Conservation (phyloP, 2,888 invertebrate species). For the Slavum lentiscoides region DNA sequence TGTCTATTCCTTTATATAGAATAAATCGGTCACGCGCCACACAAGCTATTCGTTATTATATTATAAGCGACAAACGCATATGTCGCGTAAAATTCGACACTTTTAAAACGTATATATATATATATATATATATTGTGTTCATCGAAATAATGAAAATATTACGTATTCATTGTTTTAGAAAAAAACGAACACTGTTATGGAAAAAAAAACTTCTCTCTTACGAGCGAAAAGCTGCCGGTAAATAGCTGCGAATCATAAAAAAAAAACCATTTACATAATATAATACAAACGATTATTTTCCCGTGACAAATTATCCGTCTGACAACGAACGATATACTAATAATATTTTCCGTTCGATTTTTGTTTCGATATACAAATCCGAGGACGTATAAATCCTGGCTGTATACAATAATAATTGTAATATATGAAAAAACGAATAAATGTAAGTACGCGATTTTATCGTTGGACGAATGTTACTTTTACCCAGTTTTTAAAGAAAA, state of each 20-base stretch:
- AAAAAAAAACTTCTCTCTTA: neutral
- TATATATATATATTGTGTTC: neutral
- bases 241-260: neutral
- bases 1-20: neutral
- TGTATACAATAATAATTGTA: no score
- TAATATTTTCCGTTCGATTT: no score
- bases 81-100: neutral
- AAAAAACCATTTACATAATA: neutral
- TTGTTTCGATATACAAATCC: no score
- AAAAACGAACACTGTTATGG: neutral
- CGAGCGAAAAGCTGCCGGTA: neutral
- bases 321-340: no score
- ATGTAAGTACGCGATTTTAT: neutral
- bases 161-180: neutral
- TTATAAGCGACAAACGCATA: neutral
- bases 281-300: no score
- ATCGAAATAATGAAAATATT: neutral
- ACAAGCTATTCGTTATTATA: neutral
- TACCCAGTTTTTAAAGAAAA: conserved; percentile 15
- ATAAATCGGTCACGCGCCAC: neutral
- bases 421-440: neutral
- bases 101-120: neutral
- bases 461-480: neutral
- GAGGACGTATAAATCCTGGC: no score
- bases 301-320: no score